These are phyloP conservation scores for Epizoanthus rinbou DNA, from an alignment of 92 coral and sea anemone species.

Conservation along the genomic window DNA sequence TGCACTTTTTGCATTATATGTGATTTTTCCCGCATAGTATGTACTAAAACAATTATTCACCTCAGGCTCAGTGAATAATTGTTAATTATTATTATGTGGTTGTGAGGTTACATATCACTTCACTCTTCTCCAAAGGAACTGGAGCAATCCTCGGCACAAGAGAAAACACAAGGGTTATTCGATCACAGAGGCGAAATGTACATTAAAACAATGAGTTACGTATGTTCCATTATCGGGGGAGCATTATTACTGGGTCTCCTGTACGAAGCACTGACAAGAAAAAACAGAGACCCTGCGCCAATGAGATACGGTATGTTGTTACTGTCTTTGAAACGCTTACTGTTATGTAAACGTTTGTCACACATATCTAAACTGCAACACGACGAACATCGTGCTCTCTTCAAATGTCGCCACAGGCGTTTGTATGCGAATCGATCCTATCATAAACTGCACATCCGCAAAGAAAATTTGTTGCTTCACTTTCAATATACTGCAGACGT, in stretches of 20 bases:
- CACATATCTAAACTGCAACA: background rate
- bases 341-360: background rate
- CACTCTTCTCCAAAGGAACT: background rate
- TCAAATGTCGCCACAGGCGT: background rate
- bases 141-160: constrained; percentile 3
- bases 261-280: constrained; percentile 62
- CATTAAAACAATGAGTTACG: constrained; percentile 42
- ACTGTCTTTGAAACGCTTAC: background rate
- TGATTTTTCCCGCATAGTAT: too few species aligned
- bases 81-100: too few species aligned
- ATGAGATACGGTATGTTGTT: constrained; percentile 53
- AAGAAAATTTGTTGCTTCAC: too few species aligned
- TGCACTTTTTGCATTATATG: too few species aligned
- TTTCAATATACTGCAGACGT: too few species aligned
- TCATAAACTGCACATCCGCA: too few species aligned
- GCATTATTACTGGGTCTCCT: constrained; percentile 39
- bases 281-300: constrained; percentile 50
- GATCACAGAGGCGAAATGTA: constrained; percentile 38
- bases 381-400: background rate
- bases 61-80: too few species aligned
- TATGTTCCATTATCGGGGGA: constrained; percentile 40
- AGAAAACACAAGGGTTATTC: constrained; percentile 54
- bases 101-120: background rate
- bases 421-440: too few species aligned
- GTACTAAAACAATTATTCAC: too few species aligned